Evolutionary conservation across 2,113 vertebrate genomes (phyloP), one percentile per base, ranked within the genome.

Genomic region (Pica pica): DNA sequence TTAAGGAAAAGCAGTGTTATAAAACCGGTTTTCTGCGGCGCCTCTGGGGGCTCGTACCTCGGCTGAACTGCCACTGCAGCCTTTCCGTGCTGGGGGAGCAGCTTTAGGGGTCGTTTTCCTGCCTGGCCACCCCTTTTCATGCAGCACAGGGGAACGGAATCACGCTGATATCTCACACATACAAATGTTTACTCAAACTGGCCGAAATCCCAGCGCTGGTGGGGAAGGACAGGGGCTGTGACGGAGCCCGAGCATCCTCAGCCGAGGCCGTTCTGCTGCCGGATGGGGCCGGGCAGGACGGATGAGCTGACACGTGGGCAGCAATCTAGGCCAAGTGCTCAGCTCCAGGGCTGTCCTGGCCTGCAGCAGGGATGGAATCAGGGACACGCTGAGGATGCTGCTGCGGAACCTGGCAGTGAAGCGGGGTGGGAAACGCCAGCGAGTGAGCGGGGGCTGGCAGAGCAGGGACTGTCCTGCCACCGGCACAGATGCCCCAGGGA

Each of bases 391-490:
- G 67, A 2, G 4, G 11, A 1, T 9, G 67, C 31, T 64, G 63
- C 90, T 18, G 79, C 88, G 24, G 47, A 64, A 23, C 8, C 49
- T 1, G 57, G 11, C 46, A 3, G 2, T 0, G 61, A 7, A 39
- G 52, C 4, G 13, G 44, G 53, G 9, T 1, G 4, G 18, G 86
- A 21, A 64, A 13, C 1, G 3, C 61, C 63, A 1, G 10, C 0
- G 69, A 42, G 22, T 0, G 44, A 41, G 5, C 9, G 16, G 37
- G 12, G 30, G n/a, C 16, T 6, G 35, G 53, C n/a, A 23, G 37
- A 20, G n/a, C 81, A 5, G 37, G 27, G 35, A 13, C 30, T 3
- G 23, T 3, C 14, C 80, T 2, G 47, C 16, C 24, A 11, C 9
- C 1, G 1, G 28, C 4, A 5, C 50, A 2, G 47, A 2, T 13